Base-by-base conservation (phyloP, 2,797 vertebrate genomes). In the Naso thynnoides region DNA sequence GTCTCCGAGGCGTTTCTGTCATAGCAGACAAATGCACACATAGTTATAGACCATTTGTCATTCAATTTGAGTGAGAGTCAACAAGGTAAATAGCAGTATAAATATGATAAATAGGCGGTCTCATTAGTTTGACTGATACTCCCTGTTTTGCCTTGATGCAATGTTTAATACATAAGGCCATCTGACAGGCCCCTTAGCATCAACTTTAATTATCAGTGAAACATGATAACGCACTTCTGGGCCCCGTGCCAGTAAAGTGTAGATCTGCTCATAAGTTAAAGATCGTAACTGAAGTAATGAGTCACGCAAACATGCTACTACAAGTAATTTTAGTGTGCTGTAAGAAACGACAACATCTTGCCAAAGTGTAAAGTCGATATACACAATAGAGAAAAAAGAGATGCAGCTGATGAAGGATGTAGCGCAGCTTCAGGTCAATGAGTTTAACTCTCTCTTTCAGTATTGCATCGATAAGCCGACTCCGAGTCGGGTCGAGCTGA, bases 51-150 rank as follows among this genome's bases (percentile, higher is more conserved):
- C 48, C 50, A 75, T 83, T 73, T 72, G 49, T 89, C 83, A 87
- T 84, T 87, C 57, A 24, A 27, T 70, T 73, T 74, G 72, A 89
- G 65, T 74, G 68, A 67, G 85, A 85, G 78, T 86, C 82, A 89
- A 76, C 82, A 81, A 81, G 85, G 82, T 78, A 84, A 86, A 90
- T 57, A 55, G 42, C 52, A 58, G 52, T 79, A 49, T 81, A 86
- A 87, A 68, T 42, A 70, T 82, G 78, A 89, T 82, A 75, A 89
- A 90, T 74, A 79, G 77, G 48, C 67, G 41, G 66, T 49, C 61
- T 74, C 68, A 70, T 84, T 78, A 71, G 78, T 41, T 48, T 87
- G 84, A 87, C 72, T 89, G 86, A 87, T 88, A 63, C 61, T 75
- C 79, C 50, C 48, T 16, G 29, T 49, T 81, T 78, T 69, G 78